Percentiles rank a stretch among this genome's conserved stretches.
Conservation (phyloP, 2,888 invertebrate genomes). For the Dryomyza anilis region DNA sequence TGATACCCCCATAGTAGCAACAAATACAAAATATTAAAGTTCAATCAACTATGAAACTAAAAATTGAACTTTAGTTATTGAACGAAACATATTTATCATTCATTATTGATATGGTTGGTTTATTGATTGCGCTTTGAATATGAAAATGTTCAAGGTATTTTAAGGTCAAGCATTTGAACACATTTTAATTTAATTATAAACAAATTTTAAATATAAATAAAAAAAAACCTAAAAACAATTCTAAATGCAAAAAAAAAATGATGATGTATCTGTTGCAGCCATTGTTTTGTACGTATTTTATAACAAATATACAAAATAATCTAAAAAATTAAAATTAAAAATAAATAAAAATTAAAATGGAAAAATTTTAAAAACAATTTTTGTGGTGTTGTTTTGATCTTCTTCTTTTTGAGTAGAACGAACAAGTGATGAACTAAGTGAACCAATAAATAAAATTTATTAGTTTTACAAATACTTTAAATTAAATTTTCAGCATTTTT, state of each 20-base stretch:
- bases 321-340: no score
- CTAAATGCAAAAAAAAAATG: slow-evolving; percentile 7
- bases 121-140: no score
- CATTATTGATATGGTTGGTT: no score
- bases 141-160: slow-evolving; percentile 5
- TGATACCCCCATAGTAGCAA: no score
- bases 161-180: not conserved
- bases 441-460: slow-evolving; percentile 46
- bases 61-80: no score
- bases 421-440: slow-evolving; percentile 29
- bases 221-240: no score
- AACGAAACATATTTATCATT: no score
- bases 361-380: not conserved
- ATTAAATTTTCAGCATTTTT: not conserved
- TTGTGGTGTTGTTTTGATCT: not conserved
- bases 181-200: not conserved
- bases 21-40: no score
- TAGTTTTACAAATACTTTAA: slow-evolving; percentile 42
- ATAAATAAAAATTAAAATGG: not conserved
- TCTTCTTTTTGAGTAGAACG: not conserved
- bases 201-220: not conserved
- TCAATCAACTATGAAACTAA: no score
- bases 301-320: not conserved
- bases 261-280: no score
- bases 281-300: no score